phyloP scores from a whole-genome alignment of 1,140 invertebrate species.

The Eupristina koningsbergeri region DNA sequence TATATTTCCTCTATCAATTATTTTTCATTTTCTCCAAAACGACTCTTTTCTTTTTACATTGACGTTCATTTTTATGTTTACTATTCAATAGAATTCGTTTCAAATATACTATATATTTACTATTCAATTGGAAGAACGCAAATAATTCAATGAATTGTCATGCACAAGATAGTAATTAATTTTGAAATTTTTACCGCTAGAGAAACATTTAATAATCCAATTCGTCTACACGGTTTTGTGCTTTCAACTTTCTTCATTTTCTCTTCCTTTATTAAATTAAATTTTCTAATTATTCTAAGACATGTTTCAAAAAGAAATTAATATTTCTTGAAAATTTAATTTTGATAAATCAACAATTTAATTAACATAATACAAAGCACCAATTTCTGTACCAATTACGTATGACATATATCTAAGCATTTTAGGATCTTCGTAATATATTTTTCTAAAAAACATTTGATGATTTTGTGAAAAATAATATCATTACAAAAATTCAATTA shows the following conservation, averaged over 20 bases:
- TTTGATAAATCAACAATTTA: background rate
- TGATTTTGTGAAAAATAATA: background rate
- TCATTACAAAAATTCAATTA: background rate
- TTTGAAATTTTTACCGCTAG: conserved; percentile 11
- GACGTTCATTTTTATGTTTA: conserved; percentile 2
- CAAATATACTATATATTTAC: too few species aligned
- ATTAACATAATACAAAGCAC: too few species aligned
- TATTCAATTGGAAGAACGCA: too few species aligned
- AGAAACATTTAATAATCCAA: background rate
- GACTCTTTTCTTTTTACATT: background rate
- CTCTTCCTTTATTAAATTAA: background rate
- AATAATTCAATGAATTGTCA: conserved; percentile 17
- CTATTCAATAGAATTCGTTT: conserved; percentile 7
- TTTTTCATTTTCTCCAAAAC: conserved; percentile 17
- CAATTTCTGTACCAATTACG: too few species aligned
- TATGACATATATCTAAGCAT: too few species aligned
- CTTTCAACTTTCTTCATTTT: background rate
- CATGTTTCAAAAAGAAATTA: background rate
- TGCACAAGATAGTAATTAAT: background rate
- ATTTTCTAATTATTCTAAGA: background rate
- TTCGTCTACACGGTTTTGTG: background rate
- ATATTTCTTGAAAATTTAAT: background rate
- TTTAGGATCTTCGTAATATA: too few species aligned
- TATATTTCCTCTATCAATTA: conserved; percentile 13
- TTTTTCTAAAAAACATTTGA: too few species aligned